Base-by-base conservation (phyloP, 2,888 invertebrate species). In the Euphydryas editha region DNA sequence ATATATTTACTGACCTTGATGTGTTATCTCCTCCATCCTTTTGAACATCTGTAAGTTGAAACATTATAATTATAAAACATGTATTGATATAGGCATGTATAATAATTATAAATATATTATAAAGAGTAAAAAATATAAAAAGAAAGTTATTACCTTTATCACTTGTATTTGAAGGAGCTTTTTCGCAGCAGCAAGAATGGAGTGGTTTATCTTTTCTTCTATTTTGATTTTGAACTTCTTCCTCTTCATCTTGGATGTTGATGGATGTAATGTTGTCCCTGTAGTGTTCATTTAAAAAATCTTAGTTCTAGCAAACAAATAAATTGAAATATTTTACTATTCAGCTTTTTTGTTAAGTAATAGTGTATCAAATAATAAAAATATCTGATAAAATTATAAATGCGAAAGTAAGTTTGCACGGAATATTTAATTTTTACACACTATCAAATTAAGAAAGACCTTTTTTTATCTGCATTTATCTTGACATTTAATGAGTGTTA, bases 211-310 rank as follows among this genome's bases (percentile, higher is more conserved):
- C 59, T 30, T 7, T 59, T n/a, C 57, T 46, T 20, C 30, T 56
- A 36, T 17, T 57, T 37, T 56, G 59, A 59, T 57, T 47, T 24
- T 13, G 42, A 20, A 1, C 61, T 3, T 65, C 59, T 20, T 17
- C 49, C 15, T 75, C 67, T 21, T 67, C 65, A 42, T 81, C 78
- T 8, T 77, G 62, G 57, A 81, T 80, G 69, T 85, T 79, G 74
- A 85, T 75, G 1, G 86, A 82, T 10, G 81, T 59, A 30, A 90
- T 72, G 62, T 90, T 90, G 65, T 89, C 87, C 89, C 90, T 71
- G 49, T 57, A 73, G 62, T 21, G 49, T 59, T 62, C 21, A 54
- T 24, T 51, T 24, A 15, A 51, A n/a, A 24, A 15, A n/a, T 7
- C 2, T 17, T 17, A 11, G 2, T 2, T 17, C 20, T 49, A 49